Base-by-base conservation (phyloP, 2,113 vertebrate genomes). In the Ceratotherium simum region DNA sequence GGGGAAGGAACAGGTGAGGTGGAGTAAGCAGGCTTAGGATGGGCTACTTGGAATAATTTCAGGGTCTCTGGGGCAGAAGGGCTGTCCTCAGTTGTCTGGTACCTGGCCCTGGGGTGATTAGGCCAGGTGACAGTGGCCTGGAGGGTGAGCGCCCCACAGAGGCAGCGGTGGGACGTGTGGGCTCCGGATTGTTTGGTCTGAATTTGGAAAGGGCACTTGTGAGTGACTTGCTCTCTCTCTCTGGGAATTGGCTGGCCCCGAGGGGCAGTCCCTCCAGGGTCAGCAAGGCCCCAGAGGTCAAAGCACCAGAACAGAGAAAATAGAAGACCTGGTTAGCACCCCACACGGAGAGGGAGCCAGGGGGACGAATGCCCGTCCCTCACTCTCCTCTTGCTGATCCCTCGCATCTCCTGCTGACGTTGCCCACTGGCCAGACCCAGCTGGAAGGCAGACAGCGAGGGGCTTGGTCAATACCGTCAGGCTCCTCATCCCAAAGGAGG, bases 401-500 rank as follows among this genome's bases (percentile, higher is more conserved):
- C 6, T 0, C 20, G 14, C 8, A 9, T 25, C 62, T 60, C 80
- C 51, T 16, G 54, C 60, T 21, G n/a, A 51, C 17, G 17, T 54
- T 6, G 0, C 48, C 51, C 23, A n/a, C 8, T 2, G 48, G 27
- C 20, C 48, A 48, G 76, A 51, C 27, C 58, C 58, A 2, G 5
- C 70, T 16, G 62, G 42, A 33, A 56, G 27, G 48, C 29, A 16
- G n/a, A 36, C 14, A 33, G 21, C 0, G 0, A 33, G 27, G 18
- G 4, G 14, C 3, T 0, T 3, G 1, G 4, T 27, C 0, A 14
- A 17, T 11, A 1, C 3, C 2, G 10, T 16, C 29, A 14, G 42
- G 3, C 13, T 54, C 13, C 9, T 46, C 36, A 33, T 21, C 39
- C 42, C 25, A 6, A 17, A 51, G 65, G 23, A 46, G 31, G 16